Percentiles rank a stretch among this genome's conserved stretches.
These are phyloP conservation scores for Emydura subglobosa DNA, from an alignment of 2,113 vertebrate species.

Conservation along the genomic window DNA sequence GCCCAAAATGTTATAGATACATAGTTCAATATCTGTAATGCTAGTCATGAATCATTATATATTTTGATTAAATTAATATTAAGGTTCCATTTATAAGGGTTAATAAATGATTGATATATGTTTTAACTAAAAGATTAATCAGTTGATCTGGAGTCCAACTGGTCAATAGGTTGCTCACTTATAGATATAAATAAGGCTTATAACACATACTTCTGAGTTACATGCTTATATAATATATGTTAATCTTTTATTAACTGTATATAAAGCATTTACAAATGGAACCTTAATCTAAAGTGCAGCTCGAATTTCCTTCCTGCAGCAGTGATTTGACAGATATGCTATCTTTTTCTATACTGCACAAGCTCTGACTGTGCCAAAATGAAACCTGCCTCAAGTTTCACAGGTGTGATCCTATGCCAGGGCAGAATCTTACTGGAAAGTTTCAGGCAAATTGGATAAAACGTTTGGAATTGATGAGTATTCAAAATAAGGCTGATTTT, in stretches of 20 bases:
- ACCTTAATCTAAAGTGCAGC: background rate
- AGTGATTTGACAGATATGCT: background rate
- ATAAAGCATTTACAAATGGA: background rate
- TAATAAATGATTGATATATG: background rate
- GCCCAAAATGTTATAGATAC: background rate
- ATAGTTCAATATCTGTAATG: background rate
- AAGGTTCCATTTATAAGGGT: background rate
- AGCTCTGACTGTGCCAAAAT: background rate
- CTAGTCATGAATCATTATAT: background rate
- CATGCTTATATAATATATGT: background rate
- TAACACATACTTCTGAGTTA: background rate
- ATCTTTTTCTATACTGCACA: background rate
- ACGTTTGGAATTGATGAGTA: background rate
- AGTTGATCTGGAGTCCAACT: background rate
- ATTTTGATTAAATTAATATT: background rate
- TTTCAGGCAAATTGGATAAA: background rate
- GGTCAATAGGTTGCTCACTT: too few species aligned
- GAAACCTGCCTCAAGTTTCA: background rate
- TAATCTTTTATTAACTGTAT: background rate
- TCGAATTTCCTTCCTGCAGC: background rate
- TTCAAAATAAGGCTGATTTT: background rate
- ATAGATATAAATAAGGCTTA: too few species aligned
- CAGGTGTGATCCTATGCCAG: background rate
- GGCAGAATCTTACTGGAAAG: background rate
- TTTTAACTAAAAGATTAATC: background rate